Evolutionary conservation across 2,888 invertebrate species (phyloP).

Genomic region (Agriotes lineatus): DNA sequence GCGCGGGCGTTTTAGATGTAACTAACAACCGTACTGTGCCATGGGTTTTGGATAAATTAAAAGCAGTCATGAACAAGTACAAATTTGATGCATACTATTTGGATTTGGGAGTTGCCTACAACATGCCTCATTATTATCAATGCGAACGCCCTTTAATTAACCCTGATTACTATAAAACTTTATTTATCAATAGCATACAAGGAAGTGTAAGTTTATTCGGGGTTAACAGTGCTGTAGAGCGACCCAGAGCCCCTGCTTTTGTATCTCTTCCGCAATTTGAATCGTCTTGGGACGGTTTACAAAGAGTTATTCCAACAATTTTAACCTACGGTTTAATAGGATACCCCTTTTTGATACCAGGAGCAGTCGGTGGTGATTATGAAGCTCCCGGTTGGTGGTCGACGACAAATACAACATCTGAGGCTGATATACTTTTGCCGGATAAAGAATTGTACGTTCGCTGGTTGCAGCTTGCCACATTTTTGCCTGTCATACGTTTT

Average conservation of each 20-base stretch:
- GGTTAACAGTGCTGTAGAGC: constrained; percentile 83
- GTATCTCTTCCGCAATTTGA: constrained; percentile 87
- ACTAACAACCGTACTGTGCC: constrained; percentile 85
- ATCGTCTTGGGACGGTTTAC: constrained; percentile 84
- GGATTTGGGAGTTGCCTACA: constrained; percentile 85
- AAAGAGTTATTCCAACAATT: constrained; percentile 86
- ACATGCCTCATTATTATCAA: constrained; percentile 88
- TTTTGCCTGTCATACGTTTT: constrained; percentile 92
- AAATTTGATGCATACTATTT: constrained; percentile 88
- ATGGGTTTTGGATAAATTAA: constrained; percentile 83
- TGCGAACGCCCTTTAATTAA: constrained; percentile 80
- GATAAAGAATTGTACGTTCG: constrained; percentile 88
- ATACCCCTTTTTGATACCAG: constrained; percentile 93
- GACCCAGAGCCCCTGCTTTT: constrained; percentile 88
- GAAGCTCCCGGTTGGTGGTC: constrained; percentile 72
- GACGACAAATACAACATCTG: constrained; percentile 64
- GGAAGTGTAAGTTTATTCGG: constrained; percentile 79
- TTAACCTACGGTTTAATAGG: constrained; percentile 91
- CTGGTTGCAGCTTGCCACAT: constrained; percentile 92
- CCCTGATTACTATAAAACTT: constrained; percentile 85
- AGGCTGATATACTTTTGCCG: constrained; percentile 71
- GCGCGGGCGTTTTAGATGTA: constrained; percentile 88
- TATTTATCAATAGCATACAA: constrained; percentile 76
- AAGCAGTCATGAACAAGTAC: constrained; percentile 77
- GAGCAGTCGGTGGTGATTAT: constrained; percentile 93